phyloP scores from a whole-genome alignment of 2,113 vertebrate genomes.

The Anarrhichthys ocellatus region DNA sequence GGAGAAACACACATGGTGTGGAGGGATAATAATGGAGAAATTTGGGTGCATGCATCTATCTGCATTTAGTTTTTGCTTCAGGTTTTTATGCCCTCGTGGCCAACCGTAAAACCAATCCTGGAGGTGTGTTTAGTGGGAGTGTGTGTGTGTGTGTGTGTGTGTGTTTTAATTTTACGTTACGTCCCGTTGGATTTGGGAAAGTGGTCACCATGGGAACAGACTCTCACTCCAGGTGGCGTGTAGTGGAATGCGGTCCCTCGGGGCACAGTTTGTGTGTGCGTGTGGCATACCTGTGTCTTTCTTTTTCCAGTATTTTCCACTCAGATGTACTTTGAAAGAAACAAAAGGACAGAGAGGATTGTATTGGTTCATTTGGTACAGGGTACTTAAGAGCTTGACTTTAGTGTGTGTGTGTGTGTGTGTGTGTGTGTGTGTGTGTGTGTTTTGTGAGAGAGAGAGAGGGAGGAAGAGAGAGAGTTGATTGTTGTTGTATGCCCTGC shows the following conservation, averaged over 20 bases:
- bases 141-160: constrained; percentile 4
- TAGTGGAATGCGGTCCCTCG: constrained; percentile 71
- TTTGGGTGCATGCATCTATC: neutral
- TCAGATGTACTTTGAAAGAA: constrained; percentile 50
- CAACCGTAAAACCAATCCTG: constrained; percentile 23
- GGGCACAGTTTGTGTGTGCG: constrained; percentile 48
- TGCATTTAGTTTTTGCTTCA: neutral
- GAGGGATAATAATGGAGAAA: constrained; percentile 3
- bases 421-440: constrained; percentile 44
- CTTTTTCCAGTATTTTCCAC: constrained; percentile 48
- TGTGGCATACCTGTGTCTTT: constrained; percentile 49
- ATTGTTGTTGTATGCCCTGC: constrained; percentile 73
- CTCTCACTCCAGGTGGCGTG: constrained; percentile 74
- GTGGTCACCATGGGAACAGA: constrained; percentile 67
- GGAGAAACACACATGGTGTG: neutral
- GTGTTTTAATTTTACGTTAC: constrained; percentile 44
- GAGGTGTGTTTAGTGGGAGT: constrained; percentile 37
- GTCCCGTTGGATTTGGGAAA: constrained; percentile 59
- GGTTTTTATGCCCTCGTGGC: constrained; percentile 10
- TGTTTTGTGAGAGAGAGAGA: constrained; percentile 4
- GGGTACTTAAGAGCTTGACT: constrained; percentile 51
- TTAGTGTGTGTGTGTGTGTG: constrained; percentile 29
- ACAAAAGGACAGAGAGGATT: constrained; percentile 60
- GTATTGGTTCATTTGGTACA: constrained; percentile 60
- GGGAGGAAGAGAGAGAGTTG: constrained; percentile 29